Conservation (phyloP, 2,888 invertebrate species). For the Dinocampus coccinellae region DNA sequence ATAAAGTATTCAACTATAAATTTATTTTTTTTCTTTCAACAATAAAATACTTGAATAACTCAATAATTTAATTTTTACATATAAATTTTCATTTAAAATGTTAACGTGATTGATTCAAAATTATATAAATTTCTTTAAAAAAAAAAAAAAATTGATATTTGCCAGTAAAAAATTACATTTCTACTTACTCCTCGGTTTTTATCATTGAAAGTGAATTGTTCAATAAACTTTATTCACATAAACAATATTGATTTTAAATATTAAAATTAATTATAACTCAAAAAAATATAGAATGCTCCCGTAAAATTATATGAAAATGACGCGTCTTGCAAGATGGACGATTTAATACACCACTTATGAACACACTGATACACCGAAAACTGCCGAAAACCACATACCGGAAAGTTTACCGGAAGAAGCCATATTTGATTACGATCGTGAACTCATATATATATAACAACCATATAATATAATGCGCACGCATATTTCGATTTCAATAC, state of each 20-base stretch:
- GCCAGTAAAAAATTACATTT: not conserved
- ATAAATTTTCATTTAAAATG: no score
- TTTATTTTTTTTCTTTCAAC: not conserved
- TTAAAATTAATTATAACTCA: slow-evolving; percentile 44
- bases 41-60: not conserved
- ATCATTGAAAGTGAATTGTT: slow-evolving; percentile 43
- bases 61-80: no score
- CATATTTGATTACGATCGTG: no score
- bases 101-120: not conserved
- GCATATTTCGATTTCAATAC: not conserved
- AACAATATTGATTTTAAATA: slow-evolving; percentile 27
- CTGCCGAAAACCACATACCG: not conserved
- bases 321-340: slow-evolving; percentile 60
- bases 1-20: not conserved
- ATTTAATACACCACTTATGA: not conserved
- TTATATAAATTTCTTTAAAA: no score
- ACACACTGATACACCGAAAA: not conserved
- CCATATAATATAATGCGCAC: not conserved
- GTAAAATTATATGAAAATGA: slow-evolving; percentile 40
- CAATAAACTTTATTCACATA: slow-evolving; percentile 19
- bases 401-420: not conserved
- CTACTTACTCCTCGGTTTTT: slow-evolving; percentile 58
- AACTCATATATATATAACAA: no score
- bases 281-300: slow-evolving; percentile 24
- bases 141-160: no score